Evolutionary conservation across 2,888 invertebrate genomes (phyloP), one percentile per base, ranked within the genome.

Genomic region (Phyto melanocephala): DNA sequence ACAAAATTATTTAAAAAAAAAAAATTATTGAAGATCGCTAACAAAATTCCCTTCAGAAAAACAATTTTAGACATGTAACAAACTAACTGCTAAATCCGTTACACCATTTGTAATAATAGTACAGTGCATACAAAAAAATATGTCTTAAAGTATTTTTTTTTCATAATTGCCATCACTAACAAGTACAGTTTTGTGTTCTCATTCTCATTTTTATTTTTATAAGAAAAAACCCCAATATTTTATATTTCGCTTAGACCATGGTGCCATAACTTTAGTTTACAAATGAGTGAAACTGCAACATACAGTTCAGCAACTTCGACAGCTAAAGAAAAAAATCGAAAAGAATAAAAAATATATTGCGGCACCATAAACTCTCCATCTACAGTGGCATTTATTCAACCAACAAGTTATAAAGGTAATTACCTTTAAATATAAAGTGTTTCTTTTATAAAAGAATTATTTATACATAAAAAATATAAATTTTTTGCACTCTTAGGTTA

Each of bases 341-440:
- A 5, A 35, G 22, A 54, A 28, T 17, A 13, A 47, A 37, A 67
- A 77, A 56, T 28, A 70, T 24, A 35, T 58, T 71, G 45, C 33
- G 52, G 35, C 52, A 45, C 2, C 3, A 10, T 37, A 11, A 37
- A 35, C 71, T 60, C 47, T n/a, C 28, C 3, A 28, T 28, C 6
- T 60, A 52, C 40, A 45, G 22, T 37, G 11, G 20, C 28, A 77
- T 6, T 28, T 28, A 28, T 50, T 77, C 68, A 68, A 24, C 60
- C 56, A 71, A 65, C 71, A 56, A 78, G 71, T 78, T 78, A 63
- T 63, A 62, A 71, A 81, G 71, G 81, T 81, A 77, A 81, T 81
- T 81, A 76, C 76, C 58, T 81, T 60, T 67, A 78, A 81, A 78
- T 78, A 54, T 68, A 76, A 76, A 76, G 71, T 78, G 63, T 78